Base-by-base conservation (phyloP, 2,113 vertebrate genomes). In the Cacatua alba region DNA sequence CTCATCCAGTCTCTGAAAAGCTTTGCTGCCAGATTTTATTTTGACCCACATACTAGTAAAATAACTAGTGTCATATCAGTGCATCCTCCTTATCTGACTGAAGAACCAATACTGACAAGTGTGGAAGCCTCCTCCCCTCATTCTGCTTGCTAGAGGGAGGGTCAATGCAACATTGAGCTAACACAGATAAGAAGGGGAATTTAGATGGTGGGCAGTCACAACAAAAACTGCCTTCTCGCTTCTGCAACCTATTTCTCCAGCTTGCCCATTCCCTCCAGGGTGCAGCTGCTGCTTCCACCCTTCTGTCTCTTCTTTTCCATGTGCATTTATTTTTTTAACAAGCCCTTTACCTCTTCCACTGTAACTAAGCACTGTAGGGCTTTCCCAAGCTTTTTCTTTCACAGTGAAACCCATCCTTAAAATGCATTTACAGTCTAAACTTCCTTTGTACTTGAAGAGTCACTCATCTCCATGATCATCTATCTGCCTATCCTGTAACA, bases 321-420 rank as follows among this genome's bases (percentile, higher is more conserved):
- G 78, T 91, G 88, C 86, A 92, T 96, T 97, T 97, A 96, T 96
- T 97, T 96, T 95, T 96, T 95, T 97, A 97, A 97, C 95, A 95
- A 92, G 95, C 86, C 83, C 74, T 94, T 97, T 96, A 97, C 97
- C 96, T 98, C 95, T 94, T 97, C 95, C 48, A 90, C 96, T 95
- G 86, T 93, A 92, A 97, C 93, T 97, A 98, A 97, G 96, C 94
- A 97, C 94, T 94, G 64, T 82, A 97, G 77, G 94, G 92, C 86
- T 96, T 97, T 96, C 94, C 91, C 91, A 94, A 96, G 88, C 80
- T 96, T 68, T 94, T 90, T 90, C 92, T 97, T 97, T 96, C 91
- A 95, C 91, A 95, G 95, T 71, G 94, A 97, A 96, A 97, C 82
- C 90, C 95, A 94, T 89, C 91, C 92, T 94, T 94, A 81, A 75